Percentiles rank a stretch among this genome's conserved stretches.
These are phyloP conservation scores for Cottus gobio DNA, from an alignment of 2,113 vertebrate genomes.

Conservation along the genomic window DNA sequence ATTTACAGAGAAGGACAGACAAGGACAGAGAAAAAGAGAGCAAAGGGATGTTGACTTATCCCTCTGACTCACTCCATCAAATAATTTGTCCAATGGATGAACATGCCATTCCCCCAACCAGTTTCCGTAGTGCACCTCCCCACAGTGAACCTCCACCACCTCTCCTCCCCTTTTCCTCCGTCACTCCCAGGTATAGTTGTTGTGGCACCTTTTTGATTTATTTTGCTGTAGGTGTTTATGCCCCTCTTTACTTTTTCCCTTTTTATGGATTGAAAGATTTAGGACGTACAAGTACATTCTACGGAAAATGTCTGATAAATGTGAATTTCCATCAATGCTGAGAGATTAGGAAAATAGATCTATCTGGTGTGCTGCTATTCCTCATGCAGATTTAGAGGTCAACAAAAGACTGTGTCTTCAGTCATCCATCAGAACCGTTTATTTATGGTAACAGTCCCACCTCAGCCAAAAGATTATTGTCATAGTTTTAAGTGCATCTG, in stretches of 20 bases:
- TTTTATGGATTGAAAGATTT: not conserved
- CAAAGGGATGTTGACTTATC: slow-evolving; percentile 75
- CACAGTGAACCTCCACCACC: slow-evolving; percentile 65
- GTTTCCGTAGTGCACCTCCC: slow-evolving; percentile 70
- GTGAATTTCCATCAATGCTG: not conserved
- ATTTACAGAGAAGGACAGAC: slow-evolving; percentile 63
- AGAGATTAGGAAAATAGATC: not conserved
- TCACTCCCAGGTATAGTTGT: slow-evolving; percentile 80
- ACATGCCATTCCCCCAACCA: slow-evolving; percentile 64
- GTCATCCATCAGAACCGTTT: too few species aligned
- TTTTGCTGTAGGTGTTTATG: slow-evolving; percentile 27
- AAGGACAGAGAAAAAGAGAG: slow-evolving; percentile 44
- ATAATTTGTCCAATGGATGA: slow-evolving; percentile 78
- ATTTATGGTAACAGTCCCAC: not conserved
- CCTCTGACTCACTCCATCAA: slow-evolving; percentile 68
- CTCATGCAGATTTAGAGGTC: not conserved
- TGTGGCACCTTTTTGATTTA: slow-evolving; percentile 48
- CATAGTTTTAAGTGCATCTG: not conserved
- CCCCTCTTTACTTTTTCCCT: not conserved
- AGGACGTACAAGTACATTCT: not conserved
- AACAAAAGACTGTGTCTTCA: not conserved
- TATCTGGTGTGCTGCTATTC: not conserved
- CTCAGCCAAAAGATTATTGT: not conserved
- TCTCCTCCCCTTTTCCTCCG: slow-evolving; percentile 63
- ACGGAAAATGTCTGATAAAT: not conserved